These are phyloP conservation scores for Phyllotis vaccarum DNA, from an alignment of 2,797 vertebrate genomes.

Conservation along the genomic window DNA sequence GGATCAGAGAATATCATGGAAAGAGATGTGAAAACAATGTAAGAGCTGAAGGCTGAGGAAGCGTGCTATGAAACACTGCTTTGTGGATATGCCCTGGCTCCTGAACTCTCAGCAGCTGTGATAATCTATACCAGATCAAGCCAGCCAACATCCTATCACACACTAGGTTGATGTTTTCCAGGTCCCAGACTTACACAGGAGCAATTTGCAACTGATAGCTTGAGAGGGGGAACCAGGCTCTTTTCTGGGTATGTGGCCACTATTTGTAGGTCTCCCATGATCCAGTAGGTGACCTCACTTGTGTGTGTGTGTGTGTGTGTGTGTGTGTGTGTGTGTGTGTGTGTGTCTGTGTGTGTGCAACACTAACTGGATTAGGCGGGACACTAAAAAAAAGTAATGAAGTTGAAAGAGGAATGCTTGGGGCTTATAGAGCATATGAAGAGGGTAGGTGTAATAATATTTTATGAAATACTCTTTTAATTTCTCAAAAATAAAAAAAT, in stretches of 20 bases:
- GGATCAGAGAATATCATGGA: not conserved
- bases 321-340: too few species aligned
- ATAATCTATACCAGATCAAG: not conserved
- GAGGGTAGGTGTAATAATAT: not conserved
- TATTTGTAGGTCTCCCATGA: not conserved
- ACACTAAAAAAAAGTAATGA: not conserved
- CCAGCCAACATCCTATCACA: not conserved
- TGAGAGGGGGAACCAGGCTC: too few species aligned
- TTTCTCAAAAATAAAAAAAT: not conserved
- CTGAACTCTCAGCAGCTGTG: not conserved
- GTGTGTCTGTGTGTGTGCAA: not conserved
- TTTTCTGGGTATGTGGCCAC: not conserved
- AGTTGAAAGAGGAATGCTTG: rapidly evolving
- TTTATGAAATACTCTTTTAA: not conserved
- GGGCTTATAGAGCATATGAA: not conserved
- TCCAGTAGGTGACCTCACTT: not conserved
- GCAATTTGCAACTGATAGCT: not conserved
- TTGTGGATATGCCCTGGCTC: not conserved
- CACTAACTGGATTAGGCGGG: not conserved
- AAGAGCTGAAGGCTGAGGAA: not conserved
- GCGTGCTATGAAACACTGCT: not conserved
- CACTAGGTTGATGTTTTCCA: too few species aligned
- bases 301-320: too few species aligned
- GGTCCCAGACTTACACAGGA: not conserved
- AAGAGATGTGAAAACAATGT: not conserved